Percentiles rank a stretch among this genome's conserved stretches.
Evolutionary conservation across 2,113 vertebrate species (phyloP).

Genomic region (Lepus europaeus): DNA sequence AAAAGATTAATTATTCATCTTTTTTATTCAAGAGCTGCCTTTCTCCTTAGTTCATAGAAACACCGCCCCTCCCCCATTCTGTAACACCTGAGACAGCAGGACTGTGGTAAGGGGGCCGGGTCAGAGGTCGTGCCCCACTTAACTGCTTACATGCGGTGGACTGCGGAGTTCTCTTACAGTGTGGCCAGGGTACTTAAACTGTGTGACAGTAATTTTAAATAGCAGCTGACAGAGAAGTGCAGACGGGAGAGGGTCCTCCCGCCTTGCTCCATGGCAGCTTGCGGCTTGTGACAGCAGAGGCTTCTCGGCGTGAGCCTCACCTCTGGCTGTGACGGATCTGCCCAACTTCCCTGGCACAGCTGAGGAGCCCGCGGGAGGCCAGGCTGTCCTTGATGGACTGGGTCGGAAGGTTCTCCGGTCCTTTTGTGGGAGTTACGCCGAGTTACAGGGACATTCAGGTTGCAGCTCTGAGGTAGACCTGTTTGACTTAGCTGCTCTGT

Average conservation of each 20-base stretch:
- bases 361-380: background rate
- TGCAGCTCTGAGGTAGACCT: accelerated
- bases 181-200: background rate
- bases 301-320: background rate
- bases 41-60: background rate
- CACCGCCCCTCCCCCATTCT: background rate
- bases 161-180: constrained; percentile 39
- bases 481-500: background rate
- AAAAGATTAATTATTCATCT: background rate
- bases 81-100: background rate
- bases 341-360: background rate
- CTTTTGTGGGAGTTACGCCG: background rate
- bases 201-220: constrained; percentile 50
- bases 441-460: background rate
- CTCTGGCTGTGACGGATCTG: background rate
- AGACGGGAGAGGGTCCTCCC: background rate
- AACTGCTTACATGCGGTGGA: background rate
- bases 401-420: background rate
- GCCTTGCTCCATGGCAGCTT: background rate
- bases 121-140: background rate
- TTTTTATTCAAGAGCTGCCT: background rate
- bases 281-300: background rate
- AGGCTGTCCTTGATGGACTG: background rate
- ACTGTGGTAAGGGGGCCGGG: background rate
- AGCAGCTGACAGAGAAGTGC: background rate